These are phyloP conservation scores for Podocnemis expansa DNA, from an alignment of 2,113 vertebrate species.

Conservation along the genomic window DNA sequence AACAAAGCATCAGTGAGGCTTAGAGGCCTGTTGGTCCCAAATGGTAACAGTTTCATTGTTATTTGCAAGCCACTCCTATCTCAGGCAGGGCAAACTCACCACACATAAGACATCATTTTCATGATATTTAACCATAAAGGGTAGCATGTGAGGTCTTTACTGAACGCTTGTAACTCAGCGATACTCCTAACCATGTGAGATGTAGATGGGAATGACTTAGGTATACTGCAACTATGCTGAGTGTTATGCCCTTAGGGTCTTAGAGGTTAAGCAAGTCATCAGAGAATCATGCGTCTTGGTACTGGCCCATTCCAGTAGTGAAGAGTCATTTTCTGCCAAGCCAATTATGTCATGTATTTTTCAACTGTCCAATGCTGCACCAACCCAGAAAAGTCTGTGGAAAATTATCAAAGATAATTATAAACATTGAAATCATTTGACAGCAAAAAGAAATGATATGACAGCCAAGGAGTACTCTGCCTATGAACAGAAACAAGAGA, in stretches of 20 bases:
- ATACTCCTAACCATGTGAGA: not conserved
- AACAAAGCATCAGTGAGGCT: not conserved
- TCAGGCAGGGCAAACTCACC: not conserved
- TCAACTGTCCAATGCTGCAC: not conserved
- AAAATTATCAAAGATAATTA: not conserved
- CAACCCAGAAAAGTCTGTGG: not conserved
- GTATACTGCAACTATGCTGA: not conserved
- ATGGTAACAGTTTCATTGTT: not conserved
- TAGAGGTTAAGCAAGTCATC: not conserved
- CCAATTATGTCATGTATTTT: not conserved
- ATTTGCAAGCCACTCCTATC: not conserved
- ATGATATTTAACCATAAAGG: not conserved
- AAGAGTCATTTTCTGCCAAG: not conserved
- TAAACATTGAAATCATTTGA: not conserved
- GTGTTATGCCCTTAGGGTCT: not conserved
- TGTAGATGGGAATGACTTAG: not conserved
- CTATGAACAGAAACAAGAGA: not conserved
- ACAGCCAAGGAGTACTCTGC: not conserved
- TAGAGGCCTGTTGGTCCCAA: not conserved
- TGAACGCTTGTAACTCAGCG: not conserved
- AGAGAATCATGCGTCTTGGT: not conserved
- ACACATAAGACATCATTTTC: not conserved
- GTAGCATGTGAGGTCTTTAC: not conserved
- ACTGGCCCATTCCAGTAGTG: not conserved
- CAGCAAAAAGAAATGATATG: not conserved